Base-by-base conservation (phyloP, 1,140 invertebrate species). In the Drosophila repleta region DNA sequence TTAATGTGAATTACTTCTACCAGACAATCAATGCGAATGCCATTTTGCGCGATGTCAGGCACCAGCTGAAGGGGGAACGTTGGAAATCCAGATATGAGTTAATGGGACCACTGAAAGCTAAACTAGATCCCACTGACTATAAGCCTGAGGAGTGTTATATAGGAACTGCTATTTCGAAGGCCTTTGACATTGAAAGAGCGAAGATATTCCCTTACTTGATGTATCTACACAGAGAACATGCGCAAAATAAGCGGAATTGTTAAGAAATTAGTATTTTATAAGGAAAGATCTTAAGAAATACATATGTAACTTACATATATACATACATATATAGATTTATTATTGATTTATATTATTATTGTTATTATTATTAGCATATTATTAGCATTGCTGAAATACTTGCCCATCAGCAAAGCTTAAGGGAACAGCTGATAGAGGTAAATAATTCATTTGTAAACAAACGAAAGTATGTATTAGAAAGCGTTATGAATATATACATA, bases 31-130 rank as follows among this genome's bases (percentile, higher is more conserved):
- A 55, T 55, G 52, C 52, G 6, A 29, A 55, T 32, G 11, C 32
- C 10, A 21, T 55, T n/a, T 13, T 55, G 32, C 52, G 32, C 11
- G 52, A 37, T 20, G 32, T 55, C 0, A 20, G 32, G 32, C 17
- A 18, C n/a, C 8, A 17, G 4, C 11, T 55, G 18, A n/a, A 55
- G 7, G 17, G 21, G 0, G 17, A 39, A 39, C 32, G 18, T 10
- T 55, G 52, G 52, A 21, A 1, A 8, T 55, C 52, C 10, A 55
- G 21, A 8, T 7, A 55, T 55, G 10, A 39, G 13, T n/a, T 55
- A 21, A 41, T 41, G 39, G 39, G 39, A 1, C 39, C 39, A 41
- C 15, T 41, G n/a, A 41, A 41, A 5, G 39, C 2, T 0, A 41
- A 41, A 17, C 39, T 41, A n/a, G 8, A 17, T 41, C n/a, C n/a